Evolutionary conservation across 1,140 invertebrate genomes (phyloP), one percentile per base, ranked within the genome.

Genomic region (Papilio dardanus): DNA sequence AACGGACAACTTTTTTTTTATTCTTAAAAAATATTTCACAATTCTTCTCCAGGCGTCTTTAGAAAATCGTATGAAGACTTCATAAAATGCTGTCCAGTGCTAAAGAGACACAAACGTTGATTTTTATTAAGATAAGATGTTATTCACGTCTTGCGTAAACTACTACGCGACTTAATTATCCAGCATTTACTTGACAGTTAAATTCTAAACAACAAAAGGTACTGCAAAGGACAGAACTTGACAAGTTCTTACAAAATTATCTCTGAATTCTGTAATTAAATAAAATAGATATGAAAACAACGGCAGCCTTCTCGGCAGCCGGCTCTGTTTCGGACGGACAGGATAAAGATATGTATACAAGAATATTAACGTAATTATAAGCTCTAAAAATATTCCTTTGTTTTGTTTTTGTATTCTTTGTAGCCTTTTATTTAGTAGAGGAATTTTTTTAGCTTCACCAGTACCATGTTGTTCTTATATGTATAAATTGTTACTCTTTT

Each of bases 251-350:
- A 73, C 16, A 28, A 58, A 58, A 40, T 73, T 73, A 21, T 24
- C 30, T 73, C 35, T 50, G 46, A 31, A 54, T 68, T 68, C n/a
- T 40, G n/a, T 73, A 73, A 73, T 73, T 58, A 73, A 54, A 73
- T 73, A 30, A 54, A 54, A 46, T 28, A 71, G 68, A 71, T 46
- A 71, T 71, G 68, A 46, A 71, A 24, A 50, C 68, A 71, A 42
- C 7, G 16, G 4, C n/a, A n/a, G n/a, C n/a, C n/a, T n/a, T n/a
- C n/a, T n/a, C n/a, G n/a, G n/a, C 14, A 16, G 69, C 46, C 69
- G 30, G 50, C 19, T 16, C 28, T 73, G 28, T 58, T 50, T 35
- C 54, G 71, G 30, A 35, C 33, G 33, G 71, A 40, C 19, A 10
- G 46, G 2, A 24, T 73, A 40, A 37, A 33, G 12, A 69, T 24